Conservation (phyloP, 2,113 vertebrate genomes). For the Lampris incognitus region DNA sequence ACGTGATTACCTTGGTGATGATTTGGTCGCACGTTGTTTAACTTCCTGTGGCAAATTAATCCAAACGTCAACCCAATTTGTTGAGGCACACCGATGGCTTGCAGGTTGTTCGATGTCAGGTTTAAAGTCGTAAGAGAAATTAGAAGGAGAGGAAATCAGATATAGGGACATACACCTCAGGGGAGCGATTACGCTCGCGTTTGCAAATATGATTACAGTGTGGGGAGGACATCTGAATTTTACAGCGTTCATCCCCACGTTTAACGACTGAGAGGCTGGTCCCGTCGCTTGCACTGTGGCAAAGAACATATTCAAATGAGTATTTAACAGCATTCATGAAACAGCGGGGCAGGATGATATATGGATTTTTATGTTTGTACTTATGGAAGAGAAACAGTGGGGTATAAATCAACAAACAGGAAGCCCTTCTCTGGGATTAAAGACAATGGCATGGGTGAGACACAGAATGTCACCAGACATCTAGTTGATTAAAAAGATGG, state of each 20-base stretch:
- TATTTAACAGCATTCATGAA: conserved; percentile 73
- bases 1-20: background rate
- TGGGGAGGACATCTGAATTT: conserved; percentile 1
- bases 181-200: too few relatives aligned
- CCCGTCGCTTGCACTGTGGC: conserved; percentile 32
- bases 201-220: too few relatives aligned
- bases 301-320: conserved; percentile 77
- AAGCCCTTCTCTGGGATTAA: conserved; percentile 48
- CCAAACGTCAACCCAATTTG: too few relatives aligned
- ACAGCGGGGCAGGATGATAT: conserved; percentile 59
- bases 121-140: too few relatives aligned
- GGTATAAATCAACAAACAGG: conserved; percentile 67
- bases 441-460: conserved; percentile 53
- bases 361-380: conserved; percentile 66
- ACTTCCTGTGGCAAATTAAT: too few relatives aligned
- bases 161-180: too few relatives aligned
- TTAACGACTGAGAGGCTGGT: conserved; percentile 17
- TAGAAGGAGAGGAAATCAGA: too few relatives aligned
- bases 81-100: too few relatives aligned
- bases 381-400: conserved; percentile 57
- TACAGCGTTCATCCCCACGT: conserved; percentile 21
- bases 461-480: conserved; percentile 70
- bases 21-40: background rate
- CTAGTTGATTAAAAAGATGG: conserved; percentile 70
- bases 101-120: too few relatives aligned